Evolutionary conservation across 2,888 invertebrate species (phyloP).

Genomic region (Isoperla grammatica): DNA sequence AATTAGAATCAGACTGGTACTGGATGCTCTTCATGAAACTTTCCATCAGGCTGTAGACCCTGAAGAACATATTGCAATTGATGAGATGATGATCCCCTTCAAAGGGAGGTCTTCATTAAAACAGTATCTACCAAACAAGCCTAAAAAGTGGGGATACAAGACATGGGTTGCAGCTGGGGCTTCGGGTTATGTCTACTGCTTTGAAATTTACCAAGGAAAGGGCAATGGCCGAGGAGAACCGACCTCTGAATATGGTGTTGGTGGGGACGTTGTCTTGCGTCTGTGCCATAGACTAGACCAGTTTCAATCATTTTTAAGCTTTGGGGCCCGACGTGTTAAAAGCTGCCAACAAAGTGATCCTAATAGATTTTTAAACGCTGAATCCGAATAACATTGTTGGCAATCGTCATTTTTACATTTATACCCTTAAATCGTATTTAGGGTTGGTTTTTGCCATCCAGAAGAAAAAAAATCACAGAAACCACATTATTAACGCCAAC

Average conservation of each 20-base stretch:
- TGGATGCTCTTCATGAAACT: slow-evolving; percentile 22
- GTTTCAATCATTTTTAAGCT: no score
- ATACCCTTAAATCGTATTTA: no score
- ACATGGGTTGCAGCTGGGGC: slow-evolving; percentile 28
- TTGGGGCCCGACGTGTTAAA: no score
- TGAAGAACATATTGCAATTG: slow-evolving; percentile 28
- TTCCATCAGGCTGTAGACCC: slow-evolving; percentile 24
- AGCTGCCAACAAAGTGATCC: no score
- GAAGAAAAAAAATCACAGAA: no score
- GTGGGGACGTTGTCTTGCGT: background rate
- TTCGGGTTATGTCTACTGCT: slow-evolving; percentile 29
- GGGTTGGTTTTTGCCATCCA: no score
- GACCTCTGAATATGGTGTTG: background rate
- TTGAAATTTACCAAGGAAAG: slow-evolving; percentile 26
- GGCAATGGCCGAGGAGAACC: background rate
- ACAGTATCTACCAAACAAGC: slow-evolving; percentile 29
- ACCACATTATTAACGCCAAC: no score
- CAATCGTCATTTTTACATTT: no score
- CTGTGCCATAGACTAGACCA: no score
- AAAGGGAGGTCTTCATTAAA: slow-evolving; percentile 29
- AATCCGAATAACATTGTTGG: slow-evolving; percentile 1
- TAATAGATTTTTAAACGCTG: background rate
- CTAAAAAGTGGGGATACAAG: slow-evolving; percentile 30
- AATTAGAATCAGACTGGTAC: slow-evolving; percentile 25
- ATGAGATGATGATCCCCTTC: slow-evolving; percentile 32